Evolutionary conservation across 2,113 vertebrate genomes (phyloP).

Genomic region (Bothrops jararaca): DNA sequence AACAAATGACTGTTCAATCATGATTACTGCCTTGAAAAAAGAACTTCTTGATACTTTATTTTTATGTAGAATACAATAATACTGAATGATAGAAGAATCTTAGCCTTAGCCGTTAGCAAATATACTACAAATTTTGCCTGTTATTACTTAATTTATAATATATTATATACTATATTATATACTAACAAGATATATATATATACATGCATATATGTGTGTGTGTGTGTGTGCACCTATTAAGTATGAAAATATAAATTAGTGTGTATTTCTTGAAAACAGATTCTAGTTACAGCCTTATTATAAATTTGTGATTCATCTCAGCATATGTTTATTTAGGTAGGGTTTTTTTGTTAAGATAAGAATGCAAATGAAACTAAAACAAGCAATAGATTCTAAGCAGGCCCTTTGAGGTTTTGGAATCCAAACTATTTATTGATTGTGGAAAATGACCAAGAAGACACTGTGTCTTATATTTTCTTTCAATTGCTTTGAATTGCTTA

Average conservation of each 20-base stretch:
- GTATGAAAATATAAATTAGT: not conserved
- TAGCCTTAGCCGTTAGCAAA: not conserved
- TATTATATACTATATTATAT: not conserved
- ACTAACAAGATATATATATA: no score
- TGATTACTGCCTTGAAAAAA: not conserved
- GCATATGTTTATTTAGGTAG: conserved; percentile 39
- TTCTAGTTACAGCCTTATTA: not conserved
- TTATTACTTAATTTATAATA: not conserved
- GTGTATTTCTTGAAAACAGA: not conserved
- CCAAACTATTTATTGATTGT: conserved; percentile 42
- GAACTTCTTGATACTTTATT: not conserved
- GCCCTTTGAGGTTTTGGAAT: conserved; percentile 30
- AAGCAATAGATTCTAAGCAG: conserved; percentile 36
- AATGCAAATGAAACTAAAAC: conserved; percentile 45
- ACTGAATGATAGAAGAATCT: not conserved
- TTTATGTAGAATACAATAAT: not conserved
- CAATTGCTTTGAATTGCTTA: conserved; percentile 12
- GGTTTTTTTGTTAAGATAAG: not conserved
- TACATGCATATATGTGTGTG: no score
- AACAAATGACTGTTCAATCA: not conserved
- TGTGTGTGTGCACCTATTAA: not conserved
- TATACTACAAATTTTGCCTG: not conserved
- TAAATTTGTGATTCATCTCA: conserved; percentile 41
- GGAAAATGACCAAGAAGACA: conserved; percentile 41
- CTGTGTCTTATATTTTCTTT: conserved; percentile 32